phyloP scores from a whole-genome alignment of 1,140 invertebrate genomes.

The Dendroctonus valens region DNA sequence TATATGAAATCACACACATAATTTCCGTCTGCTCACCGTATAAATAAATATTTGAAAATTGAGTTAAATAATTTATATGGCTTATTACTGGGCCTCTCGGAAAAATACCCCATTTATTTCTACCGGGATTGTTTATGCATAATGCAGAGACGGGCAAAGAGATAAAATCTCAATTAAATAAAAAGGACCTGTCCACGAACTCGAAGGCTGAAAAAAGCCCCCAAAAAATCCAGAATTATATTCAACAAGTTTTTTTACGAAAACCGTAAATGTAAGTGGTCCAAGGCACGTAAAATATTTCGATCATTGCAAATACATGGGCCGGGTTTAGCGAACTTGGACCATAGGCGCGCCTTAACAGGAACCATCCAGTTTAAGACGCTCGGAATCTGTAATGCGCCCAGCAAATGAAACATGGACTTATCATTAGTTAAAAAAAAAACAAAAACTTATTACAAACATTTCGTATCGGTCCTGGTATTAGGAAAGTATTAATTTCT shows the following conservation, averaged over 20 bases:
- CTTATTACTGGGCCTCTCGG: no score
- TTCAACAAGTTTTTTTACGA: slow-evolving; percentile 23
- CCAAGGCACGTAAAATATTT: slow-evolving; percentile 27
- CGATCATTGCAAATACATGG: slow-evolving; percentile 21
- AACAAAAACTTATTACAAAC: no score
- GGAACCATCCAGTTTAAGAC: not conserved
- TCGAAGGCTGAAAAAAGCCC: slow-evolving; percentile 8
- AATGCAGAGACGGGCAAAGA: not conserved
- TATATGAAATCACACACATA: not conserved
- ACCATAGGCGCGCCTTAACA: slow-evolving; percentile 2
- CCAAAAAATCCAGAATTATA: slow-evolving; percentile 25
- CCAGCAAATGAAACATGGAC: no score
- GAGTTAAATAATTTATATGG: no score
- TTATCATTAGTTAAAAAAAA: no score
- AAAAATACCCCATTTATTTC: not conserved
- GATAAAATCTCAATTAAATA: slow-evolving; percentile 28
- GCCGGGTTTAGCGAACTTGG: slow-evolving; percentile 10
- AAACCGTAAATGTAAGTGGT: slow-evolving; percentile 26
- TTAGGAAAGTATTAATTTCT: slow-evolving; percentile 12
- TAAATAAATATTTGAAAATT: no score
- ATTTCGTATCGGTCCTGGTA: slow-evolving; percentile 1
- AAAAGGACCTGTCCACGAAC: slow-evolving; percentile 16
- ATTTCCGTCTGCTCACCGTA: not conserved
- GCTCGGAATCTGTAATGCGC: no score
- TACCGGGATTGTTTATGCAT: slow-evolving; percentile 3